Conservation (phyloP, 2,888 invertebrate genomes). For the Diabrotica balteata region DNA sequence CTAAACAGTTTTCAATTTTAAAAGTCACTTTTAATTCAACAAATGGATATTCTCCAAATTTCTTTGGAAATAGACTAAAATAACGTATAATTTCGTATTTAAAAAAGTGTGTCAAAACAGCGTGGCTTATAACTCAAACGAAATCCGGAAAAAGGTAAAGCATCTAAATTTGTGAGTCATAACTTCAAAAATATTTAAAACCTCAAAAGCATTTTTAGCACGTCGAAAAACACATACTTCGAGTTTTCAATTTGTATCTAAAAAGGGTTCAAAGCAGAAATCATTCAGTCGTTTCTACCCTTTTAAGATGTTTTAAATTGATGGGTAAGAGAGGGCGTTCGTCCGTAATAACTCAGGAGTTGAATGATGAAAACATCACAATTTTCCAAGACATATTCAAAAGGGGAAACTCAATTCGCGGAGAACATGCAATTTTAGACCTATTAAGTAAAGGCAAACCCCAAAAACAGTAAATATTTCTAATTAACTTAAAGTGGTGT, state of each 20-base stretch:
- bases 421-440: slow-evolving; percentile 2
- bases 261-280: neutral
- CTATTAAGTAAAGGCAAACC: neutral
- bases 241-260: neutral
- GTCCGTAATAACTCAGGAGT: neutral
- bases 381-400: neutral
- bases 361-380: slow-evolving; percentile 12
- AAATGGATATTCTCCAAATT: no score
- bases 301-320: neutral
- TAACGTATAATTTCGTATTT: no score
- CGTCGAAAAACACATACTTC: no score
- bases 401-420: slow-evolving; percentile 4
- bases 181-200: no score
- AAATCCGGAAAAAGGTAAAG: no score
- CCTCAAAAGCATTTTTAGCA: no score
- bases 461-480: neutral
- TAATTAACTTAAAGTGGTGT: neutral
- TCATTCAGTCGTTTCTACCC: slow-evolving; percentile 3
- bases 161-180: no score
- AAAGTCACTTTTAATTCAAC: no score
- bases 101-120: no score
- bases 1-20: no score
- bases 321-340: slow-evolving; percentile 1
- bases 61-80: no score
- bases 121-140: no score